Evolutionary conservation across 2,888 invertebrate species (phyloP), one percentile per base, ranked within the genome.

Genomic region (Eristalis pertinax): DNA sequence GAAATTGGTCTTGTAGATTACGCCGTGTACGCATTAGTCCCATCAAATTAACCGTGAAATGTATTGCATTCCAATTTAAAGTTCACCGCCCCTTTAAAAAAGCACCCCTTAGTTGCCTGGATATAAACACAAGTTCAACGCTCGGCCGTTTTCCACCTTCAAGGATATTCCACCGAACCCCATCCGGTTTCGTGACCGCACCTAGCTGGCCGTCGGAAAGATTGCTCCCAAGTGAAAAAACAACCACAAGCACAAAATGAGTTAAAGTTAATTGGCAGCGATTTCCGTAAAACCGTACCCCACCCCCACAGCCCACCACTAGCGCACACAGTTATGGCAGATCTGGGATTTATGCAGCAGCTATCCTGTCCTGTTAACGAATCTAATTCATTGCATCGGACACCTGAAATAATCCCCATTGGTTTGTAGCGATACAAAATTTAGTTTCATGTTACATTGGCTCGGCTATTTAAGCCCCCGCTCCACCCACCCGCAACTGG

Each of bases 361-460:
- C 50, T 8, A 81, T 67, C 67, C 41, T 43, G 67, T 68, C 43
- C 80, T 70, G 50, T 68, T 67, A 77, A 81, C 62, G 69, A 76
- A 73, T 73, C 75, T 62, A 67, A 82, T 86, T 75, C 63, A 80
- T 73, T 87, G 79, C 79, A 80, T 65, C 50, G 72, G 79, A 80
- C 84, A 87, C 75, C 84, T 84, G 76, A 80, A 84, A 73, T 84
- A 84, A 80, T 87, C 79, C 83, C 83, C 22, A 38, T 76, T 84
- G 87, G 84, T 63, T 77, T 68, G 68, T 29, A 80, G 79, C 68
- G 84, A 84, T 87, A 80, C 76, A 84, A 76, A 84, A 84, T 87
- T 75, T 76, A 87, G 83, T 76, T 84, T 73, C 79, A 63, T 76
- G 72, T 80, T 65, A 79, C 84, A 72, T 38, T 67, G 78, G 62